Evolutionary conservation across 2,888 invertebrate species (phyloP).

Genomic region (Rhopalosiphum nymphaeae): DNA sequence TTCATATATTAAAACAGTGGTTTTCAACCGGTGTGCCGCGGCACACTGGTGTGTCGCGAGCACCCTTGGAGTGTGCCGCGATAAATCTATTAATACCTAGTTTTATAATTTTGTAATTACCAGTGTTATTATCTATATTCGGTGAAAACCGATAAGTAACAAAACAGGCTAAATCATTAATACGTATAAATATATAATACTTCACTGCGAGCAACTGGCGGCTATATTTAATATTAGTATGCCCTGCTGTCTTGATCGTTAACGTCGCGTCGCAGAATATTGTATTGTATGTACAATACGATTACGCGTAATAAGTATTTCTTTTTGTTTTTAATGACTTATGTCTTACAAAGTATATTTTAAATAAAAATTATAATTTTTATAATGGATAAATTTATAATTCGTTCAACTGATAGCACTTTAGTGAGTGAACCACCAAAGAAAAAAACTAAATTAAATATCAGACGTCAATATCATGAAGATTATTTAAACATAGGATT

Average conservation of each 20-base stretch:
- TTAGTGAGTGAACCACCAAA: slow-evolving; percentile 30
- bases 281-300: neutral
- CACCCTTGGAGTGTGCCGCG: neutral
- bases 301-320: neutral
- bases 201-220: too few relatives aligned
- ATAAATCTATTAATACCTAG: slow-evolving; percentile 8
- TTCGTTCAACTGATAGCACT: slow-evolving; percentile 10
- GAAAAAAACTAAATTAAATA: slow-evolving; percentile 30
- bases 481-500: too few relatives aligned
- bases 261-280: slow-evolving; percentile 36
- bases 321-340: slow-evolving; percentile 20
- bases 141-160: neutral
- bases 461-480: slow-evolving; percentile 38
- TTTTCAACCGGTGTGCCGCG: neutral
- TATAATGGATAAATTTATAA: neutral
- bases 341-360: neutral
- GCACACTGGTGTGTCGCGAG: too few relatives aligned
- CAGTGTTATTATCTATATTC: slow-evolving; percentile 30
- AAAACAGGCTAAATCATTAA: slow-evolving; percentile 43
- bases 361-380: slow-evolving; percentile 9
- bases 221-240: slow-evolving; percentile 1
- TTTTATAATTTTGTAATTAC: slow-evolving; percentile 41
- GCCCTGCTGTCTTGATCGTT: neutral
- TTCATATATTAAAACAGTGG: too few relatives aligned
- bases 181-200: slow-evolving; percentile 9